Percentiles rank a stretch among this genome's conserved stretches.
Conservation (phyloP, 1,140 invertebrate genomes). For the Dryas iulia region DNA sequence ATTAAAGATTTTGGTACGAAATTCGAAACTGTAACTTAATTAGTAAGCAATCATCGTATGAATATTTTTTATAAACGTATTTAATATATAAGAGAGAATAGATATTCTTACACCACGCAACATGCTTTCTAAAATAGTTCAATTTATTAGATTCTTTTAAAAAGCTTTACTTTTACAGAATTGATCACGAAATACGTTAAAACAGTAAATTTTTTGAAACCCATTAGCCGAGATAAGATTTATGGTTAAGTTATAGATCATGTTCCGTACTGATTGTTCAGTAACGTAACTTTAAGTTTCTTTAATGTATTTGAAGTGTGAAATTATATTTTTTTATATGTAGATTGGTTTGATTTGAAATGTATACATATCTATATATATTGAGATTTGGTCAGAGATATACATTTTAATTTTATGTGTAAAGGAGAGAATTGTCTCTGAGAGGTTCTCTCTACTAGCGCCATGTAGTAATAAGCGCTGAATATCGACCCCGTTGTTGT, state of each 20-base stretch:
- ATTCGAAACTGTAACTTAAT: too few relatives aligned
- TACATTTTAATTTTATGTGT: too few relatives aligned
- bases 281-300: background rate
- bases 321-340: background rate
- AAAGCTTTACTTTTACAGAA: conserved; percentile 17
- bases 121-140: background rate
- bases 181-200: conserved; percentile 11
- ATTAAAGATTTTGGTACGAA: too few relatives aligned
- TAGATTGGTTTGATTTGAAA: background rate
- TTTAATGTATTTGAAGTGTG: background rate
- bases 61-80: too few relatives aligned
- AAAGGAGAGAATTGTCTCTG: too few relatives aligned
- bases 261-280: background rate
- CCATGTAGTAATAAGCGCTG: too few relatives aligned
- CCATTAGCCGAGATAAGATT: conserved; percentile 2
- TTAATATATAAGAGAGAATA: too few relatives aligned
- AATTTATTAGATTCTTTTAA: background rate
- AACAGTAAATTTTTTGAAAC: conserved; percentile 7
- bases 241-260: background rate
- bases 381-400: too few relatives aligned
- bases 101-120: background rate
- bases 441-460: too few relatives aligned
- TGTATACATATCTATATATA: too few relatives aligned
- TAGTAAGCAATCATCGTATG: too few relatives aligned
- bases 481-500: too few relatives aligned